A percentile compares a stretch with the other conserved stretches of the same genome.
Evolutionary conservation across 2,888 invertebrate genomes (phyloP).

Genomic region (Coenonympha arcania): DNA sequence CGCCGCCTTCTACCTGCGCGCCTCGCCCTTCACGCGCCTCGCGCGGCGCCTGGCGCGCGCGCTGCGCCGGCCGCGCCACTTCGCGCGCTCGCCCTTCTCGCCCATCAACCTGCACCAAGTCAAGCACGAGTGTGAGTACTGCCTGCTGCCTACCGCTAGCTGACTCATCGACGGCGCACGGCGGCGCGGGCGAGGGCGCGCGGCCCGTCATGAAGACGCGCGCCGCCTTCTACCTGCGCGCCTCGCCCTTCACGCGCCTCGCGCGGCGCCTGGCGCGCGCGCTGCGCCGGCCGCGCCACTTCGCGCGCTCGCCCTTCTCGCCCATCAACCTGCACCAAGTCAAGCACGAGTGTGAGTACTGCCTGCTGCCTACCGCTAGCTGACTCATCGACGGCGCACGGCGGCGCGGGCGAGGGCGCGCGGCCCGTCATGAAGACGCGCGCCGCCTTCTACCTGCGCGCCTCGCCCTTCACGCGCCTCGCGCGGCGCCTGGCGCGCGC

Average conservation of each 20-base stretch:
- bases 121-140: constrained; percentile 87
- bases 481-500: constrained; percentile 90
- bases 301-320: constrained; percentile 89
- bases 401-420: constrained; percentile 78
- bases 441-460: constrained; percentile 95
- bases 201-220: constrained; percentile 97
- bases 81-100: constrained; percentile 89
- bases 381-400: constrained; percentile 94
- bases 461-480: constrained; percentile 90
- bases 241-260: constrained; percentile 90
- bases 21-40: constrained; percentile 90
- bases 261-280: constrained; percentile 90
- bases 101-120: constrained; percentile 84
- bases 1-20: constrained; percentile 95
- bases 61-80: constrained; percentile 86
- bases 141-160: neutral
- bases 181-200: constrained; percentile 78
- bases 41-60: constrained; percentile 90
- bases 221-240: constrained; percentile 95
- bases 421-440: constrained; percentile 97
- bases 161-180: constrained; percentile 94
- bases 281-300: constrained; percentile 86
- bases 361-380: neutral
- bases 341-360: constrained; percentile 87
- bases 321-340: constrained; percentile 84